Conservation (phyloP, 2,888 invertebrate species). For the Ganaspis brasiliensis region DNA sequence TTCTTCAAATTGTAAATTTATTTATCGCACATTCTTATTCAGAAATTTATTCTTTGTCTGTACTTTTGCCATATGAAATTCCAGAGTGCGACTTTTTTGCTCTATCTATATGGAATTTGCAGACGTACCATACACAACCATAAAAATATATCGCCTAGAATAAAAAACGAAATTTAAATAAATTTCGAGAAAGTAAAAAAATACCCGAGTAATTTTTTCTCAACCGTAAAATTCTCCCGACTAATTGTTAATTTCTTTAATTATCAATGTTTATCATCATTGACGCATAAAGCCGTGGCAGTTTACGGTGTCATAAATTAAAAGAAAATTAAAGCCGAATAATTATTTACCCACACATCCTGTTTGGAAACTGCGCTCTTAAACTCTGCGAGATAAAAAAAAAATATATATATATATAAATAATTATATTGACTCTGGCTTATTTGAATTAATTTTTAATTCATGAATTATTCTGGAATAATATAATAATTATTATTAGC, state of each 20-base stretch:
- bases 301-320: constrained; percentile 5
- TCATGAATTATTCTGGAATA: neutral
- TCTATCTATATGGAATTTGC: no score
- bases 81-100: no score
- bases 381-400: neutral
- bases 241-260: constrained; percentile 13
- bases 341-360: constrained; percentile 9
- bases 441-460: neutral
- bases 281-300: neutral
- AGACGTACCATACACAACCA: no score
- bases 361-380: neutral
- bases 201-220: neutral
- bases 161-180: no score
- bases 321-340: neutral
- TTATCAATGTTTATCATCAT: neutral
- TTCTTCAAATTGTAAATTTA: no score
- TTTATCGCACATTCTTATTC: no score
- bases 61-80: no score
- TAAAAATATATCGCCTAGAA: no score
- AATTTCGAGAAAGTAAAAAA: neutral
- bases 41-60: no score
- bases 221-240: neutral
- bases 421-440: no score
- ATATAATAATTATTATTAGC: constrained; percentile 21
- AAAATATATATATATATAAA: no score